These are phyloP conservation scores for Diarsia brunnea DNA, from an alignment of 2,888 invertebrate species.

Conservation along the genomic window DNA sequence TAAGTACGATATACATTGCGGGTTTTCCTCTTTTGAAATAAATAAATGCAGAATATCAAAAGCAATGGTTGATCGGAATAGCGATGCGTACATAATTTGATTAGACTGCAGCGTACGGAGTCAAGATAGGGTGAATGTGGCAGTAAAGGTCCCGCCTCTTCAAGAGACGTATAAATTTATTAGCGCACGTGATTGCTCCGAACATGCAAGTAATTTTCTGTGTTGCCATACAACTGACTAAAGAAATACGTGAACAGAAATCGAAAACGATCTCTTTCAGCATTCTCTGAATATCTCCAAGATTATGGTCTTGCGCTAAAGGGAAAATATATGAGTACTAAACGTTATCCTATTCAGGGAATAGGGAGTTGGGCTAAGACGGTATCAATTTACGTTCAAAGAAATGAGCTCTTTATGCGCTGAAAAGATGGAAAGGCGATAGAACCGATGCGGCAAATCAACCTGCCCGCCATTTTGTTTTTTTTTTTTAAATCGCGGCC, in stretches of 20 bases:
- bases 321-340: conserved; percentile 51
- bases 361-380: conserved; percentile 14
- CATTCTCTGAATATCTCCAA: conserved; percentile 44
- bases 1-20: conserved; percentile 22
- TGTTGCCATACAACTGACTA: conserved; percentile 50
- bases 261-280: conserved; percentile 50
- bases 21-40: not conserved
- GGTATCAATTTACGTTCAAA: conserved; percentile 47
- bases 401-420: conserved; percentile 25
- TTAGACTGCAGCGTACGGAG: conserved; percentile 19
- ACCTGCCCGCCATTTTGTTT: no score
- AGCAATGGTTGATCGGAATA: conserved; percentile 26
- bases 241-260: conserved; percentile 62
- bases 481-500: no score
- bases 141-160: conserved; percentile 59
- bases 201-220: conserved; percentile 63
- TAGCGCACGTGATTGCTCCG: conserved; percentile 57
- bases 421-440: conserved; percentile 42
- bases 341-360: conserved; percentile 51
- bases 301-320: conserved; percentile 54
- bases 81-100: conserved; percentile 21
- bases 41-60: conserved; percentile 7
- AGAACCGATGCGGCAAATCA: no score
- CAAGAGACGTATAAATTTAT: conserved; percentile 65
- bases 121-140: conserved; percentile 53